Conservation (phyloP, 2,888 invertebrate species). For the Panopea generosa region DNA sequence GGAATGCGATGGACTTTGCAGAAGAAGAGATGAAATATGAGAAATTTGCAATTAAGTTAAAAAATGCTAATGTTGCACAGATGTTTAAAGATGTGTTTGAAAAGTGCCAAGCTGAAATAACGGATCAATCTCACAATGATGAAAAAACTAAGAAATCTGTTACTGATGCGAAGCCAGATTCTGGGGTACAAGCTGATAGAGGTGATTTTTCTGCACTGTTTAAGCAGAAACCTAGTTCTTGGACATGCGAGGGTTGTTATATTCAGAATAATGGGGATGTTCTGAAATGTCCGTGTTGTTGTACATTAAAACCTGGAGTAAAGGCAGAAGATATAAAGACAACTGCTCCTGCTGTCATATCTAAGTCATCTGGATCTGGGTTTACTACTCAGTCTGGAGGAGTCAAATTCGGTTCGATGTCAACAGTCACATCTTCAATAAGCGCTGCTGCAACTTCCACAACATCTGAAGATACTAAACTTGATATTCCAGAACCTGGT, state of each 20-base stretch:
- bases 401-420: too few relatives aligned
- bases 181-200: not conserved
- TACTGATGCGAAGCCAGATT: not conserved
- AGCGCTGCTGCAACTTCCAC: not conserved
- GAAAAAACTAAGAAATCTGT: constrained; percentile 4
- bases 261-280: constrained; percentile 86
- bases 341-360: constrained; percentile 12
- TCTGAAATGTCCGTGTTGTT: constrained; percentile 80
- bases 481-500: constrained; percentile 6
- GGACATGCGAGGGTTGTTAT: constrained; percentile 90
- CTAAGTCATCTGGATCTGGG: constrained; percentile 21
- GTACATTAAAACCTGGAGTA: constrained; percentile 78
- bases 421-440: not conserved
- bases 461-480: constrained; percentile 6
- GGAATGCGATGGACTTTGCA: constrained; percentile 90
- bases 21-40: constrained; percentile 90
- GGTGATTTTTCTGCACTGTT: constrained; percentile 84
- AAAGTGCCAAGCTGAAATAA: constrained; percentile 63
- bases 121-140: not conserved
- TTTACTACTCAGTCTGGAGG: not conserved
- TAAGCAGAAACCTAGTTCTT: constrained; percentile 87
- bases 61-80: constrained; percentile 90
- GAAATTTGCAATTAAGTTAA: constrained; percentile 93
- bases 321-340: constrained; percentile 67
- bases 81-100: constrained; percentile 90